These are phyloP conservation scores for Lithodes maja DNA, from an alignment of 2,888 invertebrate species.

Conservation along the genomic window DNA sequence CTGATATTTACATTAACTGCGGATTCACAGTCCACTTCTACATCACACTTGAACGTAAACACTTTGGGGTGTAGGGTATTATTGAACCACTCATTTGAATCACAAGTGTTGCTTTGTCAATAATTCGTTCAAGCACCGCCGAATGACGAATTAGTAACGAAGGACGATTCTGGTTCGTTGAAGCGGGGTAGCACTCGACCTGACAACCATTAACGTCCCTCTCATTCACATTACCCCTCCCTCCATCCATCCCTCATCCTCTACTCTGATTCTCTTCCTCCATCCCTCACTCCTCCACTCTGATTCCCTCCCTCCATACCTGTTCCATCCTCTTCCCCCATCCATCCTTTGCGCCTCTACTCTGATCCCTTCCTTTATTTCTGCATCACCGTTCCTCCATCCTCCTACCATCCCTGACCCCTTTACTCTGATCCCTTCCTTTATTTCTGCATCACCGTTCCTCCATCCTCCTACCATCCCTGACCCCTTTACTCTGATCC, in stretches of 20 bases:
- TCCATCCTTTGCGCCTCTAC: no score
- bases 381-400: neutral
- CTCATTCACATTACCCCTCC: neutral
- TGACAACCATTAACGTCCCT: constrained; percentile 17
- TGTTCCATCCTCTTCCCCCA: no score
- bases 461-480: neutral
- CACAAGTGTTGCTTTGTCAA: neutral
- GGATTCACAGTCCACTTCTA: no score
- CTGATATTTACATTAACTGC: no score
- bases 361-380: neutral
- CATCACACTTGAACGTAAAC: neutral
- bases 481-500: no score
- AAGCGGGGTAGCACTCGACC: neutral
- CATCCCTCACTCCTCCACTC: no score
- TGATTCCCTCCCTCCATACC: no score
- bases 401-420: no score
- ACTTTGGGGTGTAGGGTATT: no score
- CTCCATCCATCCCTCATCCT: neutral
- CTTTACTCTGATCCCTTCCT: no score
- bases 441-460: neutral
- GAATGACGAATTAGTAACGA: neutral
- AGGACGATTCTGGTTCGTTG: neutral
- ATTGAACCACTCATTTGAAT: neutral
- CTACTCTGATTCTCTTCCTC: neutral
- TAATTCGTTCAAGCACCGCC: neutral